Percentiles rank a stretch among this genome's conserved stretches.
Conservation (phyloP, 30 jellyfish, hydroid and myxozoan species). For the Chrysaora quinquecirrha region DNA sequence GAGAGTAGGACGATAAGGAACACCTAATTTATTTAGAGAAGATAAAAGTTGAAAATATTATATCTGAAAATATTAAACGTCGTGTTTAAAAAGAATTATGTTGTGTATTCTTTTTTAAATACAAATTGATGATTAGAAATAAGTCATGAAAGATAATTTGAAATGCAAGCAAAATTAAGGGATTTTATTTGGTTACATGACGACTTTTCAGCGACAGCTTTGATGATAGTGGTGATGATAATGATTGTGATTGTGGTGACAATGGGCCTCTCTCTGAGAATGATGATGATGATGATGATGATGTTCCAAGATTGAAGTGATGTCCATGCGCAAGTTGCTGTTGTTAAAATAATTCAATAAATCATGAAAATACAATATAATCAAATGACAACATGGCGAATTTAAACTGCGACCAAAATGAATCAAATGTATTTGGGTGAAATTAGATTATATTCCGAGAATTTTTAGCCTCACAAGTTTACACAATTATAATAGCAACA, state of each 20-base stretch:
- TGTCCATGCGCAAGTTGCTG: neutral
- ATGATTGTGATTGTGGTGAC: neutral
- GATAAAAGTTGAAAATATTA: too few relatives aligned
- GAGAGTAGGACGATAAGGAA: too few relatives aligned
- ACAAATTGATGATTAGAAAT: neutral
- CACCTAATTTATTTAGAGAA: too few relatives aligned
- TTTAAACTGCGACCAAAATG: too few relatives aligned
- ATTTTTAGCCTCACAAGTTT: too few relatives aligned
- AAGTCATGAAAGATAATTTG: neutral
- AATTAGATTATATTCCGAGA: too few relatives aligned
- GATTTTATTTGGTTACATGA: slow-evolving; percentile 9
- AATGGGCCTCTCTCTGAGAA: slow-evolving; percentile 7
- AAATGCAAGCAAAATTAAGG: neutral
- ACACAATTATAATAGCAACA: too few relatives aligned
- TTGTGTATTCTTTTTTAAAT: too few relatives aligned
- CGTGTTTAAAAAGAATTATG: too few relatives aligned
- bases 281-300: neutral
- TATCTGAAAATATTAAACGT: too few relatives aligned
- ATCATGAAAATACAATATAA: neutral
- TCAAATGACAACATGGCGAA: too few relatives aligned
- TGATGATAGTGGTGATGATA: neutral
- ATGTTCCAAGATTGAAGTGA: neutral
- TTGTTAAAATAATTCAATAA: neutral
- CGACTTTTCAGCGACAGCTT: slow-evolving; percentile 1
- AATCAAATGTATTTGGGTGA: too few relatives aligned